phyloP scores from a whole-genome alignment of 23 tunicate genomes.

The Styela clava region DNA sequence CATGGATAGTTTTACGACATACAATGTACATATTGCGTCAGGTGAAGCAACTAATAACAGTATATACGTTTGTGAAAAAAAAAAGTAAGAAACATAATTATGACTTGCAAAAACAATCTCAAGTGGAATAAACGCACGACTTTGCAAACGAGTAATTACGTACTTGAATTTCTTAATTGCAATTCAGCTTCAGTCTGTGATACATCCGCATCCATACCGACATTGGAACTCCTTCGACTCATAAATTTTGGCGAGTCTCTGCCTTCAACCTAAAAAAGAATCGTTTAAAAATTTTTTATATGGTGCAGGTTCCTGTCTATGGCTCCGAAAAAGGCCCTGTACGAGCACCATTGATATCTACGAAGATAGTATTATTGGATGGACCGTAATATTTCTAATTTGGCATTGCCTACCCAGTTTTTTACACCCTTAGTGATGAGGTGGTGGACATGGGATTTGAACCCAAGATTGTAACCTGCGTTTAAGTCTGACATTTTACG shows the following conservation, averaged over 20 bases:
- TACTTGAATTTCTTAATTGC: constrained; percentile 16
- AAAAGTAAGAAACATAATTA: background rate
- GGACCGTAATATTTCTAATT: no score
- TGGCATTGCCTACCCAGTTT: no score
- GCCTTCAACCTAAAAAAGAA: constrained; percentile 22
- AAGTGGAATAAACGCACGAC: background rate
- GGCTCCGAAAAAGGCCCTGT: no score
- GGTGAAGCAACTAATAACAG: background rate
- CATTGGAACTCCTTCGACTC: constrained; percentile 17
- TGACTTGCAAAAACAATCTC: background rate
- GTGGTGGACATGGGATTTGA: no score
- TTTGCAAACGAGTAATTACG: background rate
- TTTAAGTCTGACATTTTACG: no score
- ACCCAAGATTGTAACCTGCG: no score
- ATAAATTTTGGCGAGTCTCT: constrained; percentile 28
- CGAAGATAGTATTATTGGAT: no score
- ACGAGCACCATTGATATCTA: no score
- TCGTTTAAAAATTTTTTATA: no score
- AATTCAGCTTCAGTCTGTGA: background rate
- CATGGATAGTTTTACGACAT: no score
- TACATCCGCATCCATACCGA: background rate
- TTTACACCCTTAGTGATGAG: no score
- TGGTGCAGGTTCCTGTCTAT: no score
- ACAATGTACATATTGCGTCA: background rate
- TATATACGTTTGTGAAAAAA: background rate